These are phyloP conservation scores for Theretra japonica DNA, from an alignment of 2,888 invertebrate species.

Conservation along the genomic window DNA sequence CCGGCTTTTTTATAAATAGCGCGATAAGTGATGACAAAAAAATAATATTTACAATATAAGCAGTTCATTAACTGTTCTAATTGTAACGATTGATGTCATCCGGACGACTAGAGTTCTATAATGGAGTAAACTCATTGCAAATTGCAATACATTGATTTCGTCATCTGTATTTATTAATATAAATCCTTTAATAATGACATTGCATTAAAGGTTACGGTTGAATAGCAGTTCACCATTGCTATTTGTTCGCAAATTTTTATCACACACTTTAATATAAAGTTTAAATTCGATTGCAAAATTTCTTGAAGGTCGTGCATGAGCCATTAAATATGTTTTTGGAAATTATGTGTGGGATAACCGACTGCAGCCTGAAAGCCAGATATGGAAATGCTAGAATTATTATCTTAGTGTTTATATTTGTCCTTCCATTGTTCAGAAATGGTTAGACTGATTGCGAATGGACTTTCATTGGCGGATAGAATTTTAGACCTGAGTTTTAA, in stretches of 20 bases:
- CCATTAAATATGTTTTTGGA: slow-evolving; percentile 25
- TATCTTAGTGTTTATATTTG: slow-evolving; percentile 18
- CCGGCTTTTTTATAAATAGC: background rate
- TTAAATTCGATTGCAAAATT: slow-evolving; percentile 8
- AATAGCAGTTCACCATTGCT: slow-evolving; percentile 8
- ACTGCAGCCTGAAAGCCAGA: slow-evolving; percentile 20
- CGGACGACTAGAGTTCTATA: background rate
- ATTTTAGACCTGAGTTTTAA: background rate
- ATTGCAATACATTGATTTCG: slow-evolving; percentile 17
- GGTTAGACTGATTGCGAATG: slow-evolving; percentile 10
- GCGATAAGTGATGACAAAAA: background rate
- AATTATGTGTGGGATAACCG: slow-evolving; percentile 19
- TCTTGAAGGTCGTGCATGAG: slow-evolving; percentile 16
- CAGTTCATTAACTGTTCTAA: slow-evolving; percentile 9
- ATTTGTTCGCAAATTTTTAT: background rate
- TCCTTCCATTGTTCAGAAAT: slow-evolving; percentile 23
- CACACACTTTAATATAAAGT: background rate
- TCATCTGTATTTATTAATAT: background rate
- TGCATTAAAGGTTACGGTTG: slow-evolving; percentile 14
- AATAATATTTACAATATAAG: background rate
- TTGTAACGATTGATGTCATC: slow-evolving; percentile 14
- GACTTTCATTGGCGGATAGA: slow-evolving; percentile 7
- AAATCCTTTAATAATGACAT: slow-evolving; percentile 19
- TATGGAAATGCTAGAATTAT: slow-evolving; percentile 20
- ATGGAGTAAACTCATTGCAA: slow-evolving; percentile 12